phyloP scores from a whole-genome alignment of 2,113 vertebrate genomes.

The Dicerorhinus sumatrensis region DNA sequence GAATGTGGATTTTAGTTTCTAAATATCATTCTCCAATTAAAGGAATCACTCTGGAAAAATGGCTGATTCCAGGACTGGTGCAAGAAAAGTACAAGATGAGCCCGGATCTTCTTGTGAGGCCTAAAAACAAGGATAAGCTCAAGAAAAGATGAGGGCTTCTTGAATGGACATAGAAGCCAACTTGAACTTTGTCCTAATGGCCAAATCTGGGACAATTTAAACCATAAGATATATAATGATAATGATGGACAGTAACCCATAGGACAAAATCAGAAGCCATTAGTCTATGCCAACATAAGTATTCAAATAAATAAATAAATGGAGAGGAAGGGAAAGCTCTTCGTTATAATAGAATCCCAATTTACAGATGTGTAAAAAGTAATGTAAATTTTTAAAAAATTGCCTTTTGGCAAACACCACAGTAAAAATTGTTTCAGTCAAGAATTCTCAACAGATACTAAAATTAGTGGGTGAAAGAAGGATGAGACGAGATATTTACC shows the following conservation, averaged over 20 bases:
- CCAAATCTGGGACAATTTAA: not conserved
- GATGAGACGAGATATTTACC: not conserved
- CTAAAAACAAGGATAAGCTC: not conserved
- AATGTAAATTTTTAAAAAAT: not conserved
- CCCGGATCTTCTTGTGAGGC: accelerated
- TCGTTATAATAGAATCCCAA: not conserved
- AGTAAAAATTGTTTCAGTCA: not conserved
- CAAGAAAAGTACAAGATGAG: accelerated
- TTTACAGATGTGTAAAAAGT: not conserved
- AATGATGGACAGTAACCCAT: not conserved
- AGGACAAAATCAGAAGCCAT: not conserved
- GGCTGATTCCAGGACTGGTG: not conserved
- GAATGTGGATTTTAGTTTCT: not conserved
- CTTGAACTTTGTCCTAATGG: not conserved
- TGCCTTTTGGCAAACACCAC: not conserved
- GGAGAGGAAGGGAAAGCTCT: not conserved
- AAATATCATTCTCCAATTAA: not conserved
- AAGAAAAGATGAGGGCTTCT: not conserved
- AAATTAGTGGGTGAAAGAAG: not conserved
- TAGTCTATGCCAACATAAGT: not conserved
- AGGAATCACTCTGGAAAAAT: not conserved
- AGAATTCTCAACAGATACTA: not conserved
- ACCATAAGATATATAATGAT: not conserved
- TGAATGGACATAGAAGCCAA: accelerated
- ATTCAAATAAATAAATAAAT: not conserved